Evolutionary conservation across 1,140 invertebrate genomes (phyloP), one percentile per base, ranked within the genome.

Genomic region (Pentalonia nigronervosa): DNA sequence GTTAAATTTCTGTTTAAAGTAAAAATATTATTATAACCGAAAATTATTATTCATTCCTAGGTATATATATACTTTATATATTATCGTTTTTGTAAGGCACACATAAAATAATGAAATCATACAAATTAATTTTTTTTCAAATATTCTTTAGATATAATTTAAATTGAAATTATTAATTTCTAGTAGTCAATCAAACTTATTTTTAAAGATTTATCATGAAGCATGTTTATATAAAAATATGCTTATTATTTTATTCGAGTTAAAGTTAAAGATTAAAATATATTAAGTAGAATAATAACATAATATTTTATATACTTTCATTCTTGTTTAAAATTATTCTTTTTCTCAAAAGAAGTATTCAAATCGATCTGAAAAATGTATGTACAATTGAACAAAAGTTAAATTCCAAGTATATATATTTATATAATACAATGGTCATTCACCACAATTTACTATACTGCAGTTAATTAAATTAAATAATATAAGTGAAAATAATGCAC

Each of bases 401-500:
- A 41, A 36, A 2, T 84, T 25, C 0, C 7, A 11, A 23, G 36
- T 84, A 84, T 21, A 23, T 36, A 20, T 25, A 41, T 84, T 34
- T 11, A 67, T 23, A 87, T 7, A 48, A 17, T n/a, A 47, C 45
- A 87, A 23, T 89, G 47, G 36, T 34, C 48, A 53, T 53, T 53
- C 87, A 34, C 30, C 45, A 47, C 41, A 45, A 48, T 87, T 87
- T 87, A 87, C 48, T 89, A 56, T n/a, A 56, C 48, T 60, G 14
- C 2, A 34, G 50, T 30, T 56, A 56, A 90, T 20, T 56, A 30
- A 36, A 56, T 90, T 60, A 41, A 90, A 90, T 41, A 14, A 56
- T 50, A 90, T 41, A 90, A 90, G 88, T 56, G 50, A 90, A 56
- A 56, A 90, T 90, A 56, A 90, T 56, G n/a, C 34, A 41, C 23